phyloP scores from a whole-genome alignment of 2,888 invertebrate species.

The Branchipolynoe longqiensis region DNA sequence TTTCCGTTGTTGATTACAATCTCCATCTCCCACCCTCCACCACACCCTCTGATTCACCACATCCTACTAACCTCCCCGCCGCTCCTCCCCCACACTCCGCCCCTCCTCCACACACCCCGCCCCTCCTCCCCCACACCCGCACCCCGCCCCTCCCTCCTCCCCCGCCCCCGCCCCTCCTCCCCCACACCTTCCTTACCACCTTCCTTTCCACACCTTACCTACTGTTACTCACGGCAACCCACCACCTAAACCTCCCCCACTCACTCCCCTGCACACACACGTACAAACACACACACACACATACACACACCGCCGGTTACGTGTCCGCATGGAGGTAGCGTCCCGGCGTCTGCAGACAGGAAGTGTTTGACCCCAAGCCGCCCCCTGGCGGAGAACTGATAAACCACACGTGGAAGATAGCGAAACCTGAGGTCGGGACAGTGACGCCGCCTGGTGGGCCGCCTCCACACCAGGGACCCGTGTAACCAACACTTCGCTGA shows the following conservation, averaged over 20 bases:
- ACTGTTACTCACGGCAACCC: too few relatives aligned
- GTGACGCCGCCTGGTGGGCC: too few relatives aligned
- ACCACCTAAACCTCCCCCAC: not conserved
- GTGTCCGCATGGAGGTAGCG: too few relatives aligned
- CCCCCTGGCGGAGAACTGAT: not conserved
- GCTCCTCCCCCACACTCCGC: not conserved
- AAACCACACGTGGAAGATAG: not conserved
- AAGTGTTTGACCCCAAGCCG: too few relatives aligned
- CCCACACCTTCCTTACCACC: not conserved
- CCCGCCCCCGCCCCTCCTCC: not conserved
- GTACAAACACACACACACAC: too few relatives aligned
- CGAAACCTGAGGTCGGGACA: too few relatives aligned
- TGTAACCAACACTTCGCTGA: too few relatives aligned
- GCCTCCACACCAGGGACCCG: too few relatives aligned
- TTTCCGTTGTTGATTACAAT: too few relatives aligned
- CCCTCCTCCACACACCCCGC: not conserved
- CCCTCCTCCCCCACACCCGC: not conserved
- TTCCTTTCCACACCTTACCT: not conserved
- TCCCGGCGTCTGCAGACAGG: too few relatives aligned
- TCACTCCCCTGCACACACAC: not conserved
- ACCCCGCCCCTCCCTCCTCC: not conserved
- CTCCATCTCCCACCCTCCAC: not conserved
- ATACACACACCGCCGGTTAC: too few relatives aligned
- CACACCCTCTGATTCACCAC: not conserved
- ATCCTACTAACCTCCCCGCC: not conserved